Conservation (phyloP, 2,888 invertebrate genomes). For the Sphinx pinastri region DNA sequence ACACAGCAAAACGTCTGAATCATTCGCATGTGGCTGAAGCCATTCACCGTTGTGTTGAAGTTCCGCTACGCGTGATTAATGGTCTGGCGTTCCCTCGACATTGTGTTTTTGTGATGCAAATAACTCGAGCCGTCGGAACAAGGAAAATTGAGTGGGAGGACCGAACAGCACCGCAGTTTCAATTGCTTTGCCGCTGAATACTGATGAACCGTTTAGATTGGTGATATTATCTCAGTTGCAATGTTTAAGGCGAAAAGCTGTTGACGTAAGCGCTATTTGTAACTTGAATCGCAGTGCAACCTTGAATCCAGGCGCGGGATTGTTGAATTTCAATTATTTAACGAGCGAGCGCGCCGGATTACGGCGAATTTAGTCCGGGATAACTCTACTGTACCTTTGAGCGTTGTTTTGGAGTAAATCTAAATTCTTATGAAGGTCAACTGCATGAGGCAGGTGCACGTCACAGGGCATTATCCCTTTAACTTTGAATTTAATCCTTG, state of each 20-base stretch:
- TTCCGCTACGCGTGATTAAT: slow-evolving; percentile 80
- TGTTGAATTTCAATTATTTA: slow-evolving; percentile 25
- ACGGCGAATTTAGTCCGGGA: not conserved
- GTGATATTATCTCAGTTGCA: slow-evolving; percentile 70
- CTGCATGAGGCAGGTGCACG: not conserved
- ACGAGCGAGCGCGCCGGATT: slow-evolving; percentile 9
- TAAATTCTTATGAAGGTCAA: slow-evolving; percentile 21
- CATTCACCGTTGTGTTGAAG: slow-evolving; percentile 72
- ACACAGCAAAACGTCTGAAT: slow-evolving; percentile 71
- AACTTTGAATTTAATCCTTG: not conserved
- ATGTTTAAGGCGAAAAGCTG: slow-evolving; percentile 56
- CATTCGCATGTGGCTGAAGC: slow-evolving; percentile 78
- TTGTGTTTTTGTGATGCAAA: slow-evolving; percentile 84
- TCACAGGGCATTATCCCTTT: not conserved
- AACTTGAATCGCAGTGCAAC: slow-evolving; percentile 33
- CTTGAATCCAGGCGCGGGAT: slow-evolving; percentile 33
- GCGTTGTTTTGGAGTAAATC: not conserved
- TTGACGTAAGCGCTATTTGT: slow-evolving; percentile 52
- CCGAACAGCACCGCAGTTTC: slow-evolving; percentile 79
- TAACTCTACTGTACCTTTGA: slow-evolving; percentile 9
- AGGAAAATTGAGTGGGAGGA: slow-evolving; percentile 82
- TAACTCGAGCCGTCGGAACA: slow-evolving; percentile 82
- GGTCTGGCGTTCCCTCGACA: slow-evolving; percentile 79
- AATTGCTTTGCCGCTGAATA: slow-evolving; percentile 81
- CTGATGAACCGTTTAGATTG: slow-evolving; percentile 78